Percentiles rank a stretch among this genome's conserved stretches.
Conservation (phyloP, 2,888 invertebrate genomes). For the Hydrotaea cyrtoneurina region DNA sequence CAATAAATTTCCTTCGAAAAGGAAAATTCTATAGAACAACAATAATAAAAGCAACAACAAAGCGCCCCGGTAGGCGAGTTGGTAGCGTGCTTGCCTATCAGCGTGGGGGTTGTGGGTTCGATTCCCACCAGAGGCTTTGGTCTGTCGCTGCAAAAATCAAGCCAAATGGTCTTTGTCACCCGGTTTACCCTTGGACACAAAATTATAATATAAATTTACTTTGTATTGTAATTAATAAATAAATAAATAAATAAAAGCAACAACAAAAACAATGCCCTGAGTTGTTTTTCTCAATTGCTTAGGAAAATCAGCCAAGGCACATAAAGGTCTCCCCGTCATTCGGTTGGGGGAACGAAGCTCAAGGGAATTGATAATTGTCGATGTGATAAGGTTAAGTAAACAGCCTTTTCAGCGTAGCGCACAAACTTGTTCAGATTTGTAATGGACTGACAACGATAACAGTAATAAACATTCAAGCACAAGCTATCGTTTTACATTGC, state of each 20-base stretch:
- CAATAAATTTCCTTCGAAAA: background rate
- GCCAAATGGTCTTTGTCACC: no score
- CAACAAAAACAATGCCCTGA: background rate
- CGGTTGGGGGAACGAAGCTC: background rate
- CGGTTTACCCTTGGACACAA: no score
- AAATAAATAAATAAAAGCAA: background rate
- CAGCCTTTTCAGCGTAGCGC: background rate
- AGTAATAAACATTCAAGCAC: background rate
- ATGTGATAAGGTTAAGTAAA: constrained; percentile 17
- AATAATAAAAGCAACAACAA: background rate
- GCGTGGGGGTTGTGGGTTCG: no score
- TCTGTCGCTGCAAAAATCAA: no score
- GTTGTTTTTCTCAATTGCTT: background rate
- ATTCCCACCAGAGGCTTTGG: no score
- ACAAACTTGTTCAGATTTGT: background rate
- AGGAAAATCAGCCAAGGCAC: background rate
- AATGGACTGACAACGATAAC: background rate
- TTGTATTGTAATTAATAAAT: no score
- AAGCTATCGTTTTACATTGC: background rate
- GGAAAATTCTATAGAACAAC: background rate
- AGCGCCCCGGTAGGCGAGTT: no score
- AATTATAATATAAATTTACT: no score
- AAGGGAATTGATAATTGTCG: background rate
- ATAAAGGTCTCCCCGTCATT: background rate
- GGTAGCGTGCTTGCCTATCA: no score